Percentiles rank a stretch among this genome's conserved stretches.
Evolutionary conservation across 2,113 vertebrate species (phyloP).

Genomic region (Amblyopsis rosae): DNA sequence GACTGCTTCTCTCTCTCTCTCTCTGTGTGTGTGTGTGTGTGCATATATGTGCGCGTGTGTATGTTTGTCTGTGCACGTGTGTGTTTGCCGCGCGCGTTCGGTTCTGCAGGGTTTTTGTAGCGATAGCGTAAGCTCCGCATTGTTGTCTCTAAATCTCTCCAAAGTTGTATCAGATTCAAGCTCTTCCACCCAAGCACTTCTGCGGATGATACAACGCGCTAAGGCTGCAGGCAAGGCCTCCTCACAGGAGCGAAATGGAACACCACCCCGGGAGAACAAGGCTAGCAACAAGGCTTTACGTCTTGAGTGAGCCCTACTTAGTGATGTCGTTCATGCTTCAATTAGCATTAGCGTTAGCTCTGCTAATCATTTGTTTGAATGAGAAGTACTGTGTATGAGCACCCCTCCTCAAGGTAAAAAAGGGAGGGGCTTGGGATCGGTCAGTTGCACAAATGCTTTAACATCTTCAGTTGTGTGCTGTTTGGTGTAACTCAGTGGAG

Average conservation of each 20-base stretch:
- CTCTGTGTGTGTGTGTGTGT: not conserved
- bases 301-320: conserved; percentile 54
- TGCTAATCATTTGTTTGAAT: conserved; percentile 47
- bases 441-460: conserved; percentile 35
- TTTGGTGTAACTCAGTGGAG: conserved; percentile 6
- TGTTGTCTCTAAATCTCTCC: conserved; percentile 62
- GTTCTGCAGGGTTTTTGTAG: no score
- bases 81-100: conserved; percentile 24
- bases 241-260: conserved; percentile 60
- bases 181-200: conserved; percentile 55
- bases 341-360: conserved; percentile 59
- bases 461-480: conserved; percentile 2
- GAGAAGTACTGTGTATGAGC: conserved; percentile 37
- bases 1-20: conserved; percentile 25
- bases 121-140: conserved; percentile 41
- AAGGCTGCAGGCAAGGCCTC: conserved; percentile 43
- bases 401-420: conserved; percentile 30
- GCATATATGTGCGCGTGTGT: no score
- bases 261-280: conserved; percentile 55
- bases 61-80: not conserved
- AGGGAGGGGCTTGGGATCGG: no score
- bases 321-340: conserved; percentile 62
- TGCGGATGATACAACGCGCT: conserved; percentile 44
- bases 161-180: conserved; percentile 67
- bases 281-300: conserved; percentile 39